phyloP scores from a whole-genome alignment of 1,140 invertebrate genomes.

The Hydropsyche tenuis region DNA sequence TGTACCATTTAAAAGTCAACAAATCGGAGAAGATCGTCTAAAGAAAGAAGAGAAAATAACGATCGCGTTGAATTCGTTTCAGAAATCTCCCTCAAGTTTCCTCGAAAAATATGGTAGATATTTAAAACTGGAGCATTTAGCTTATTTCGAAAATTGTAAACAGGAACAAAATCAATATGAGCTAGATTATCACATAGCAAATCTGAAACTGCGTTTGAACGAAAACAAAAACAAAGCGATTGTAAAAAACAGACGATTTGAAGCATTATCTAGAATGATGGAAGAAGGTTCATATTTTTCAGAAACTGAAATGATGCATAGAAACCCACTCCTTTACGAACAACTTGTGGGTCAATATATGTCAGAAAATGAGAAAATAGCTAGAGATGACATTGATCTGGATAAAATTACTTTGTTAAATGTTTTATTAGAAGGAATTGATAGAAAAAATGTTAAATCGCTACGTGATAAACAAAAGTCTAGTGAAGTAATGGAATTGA shows the following conservation, averaged over 20 bases:
- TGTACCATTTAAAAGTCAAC: conserved; percentile 77
- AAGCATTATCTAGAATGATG: conserved; percentile 79
- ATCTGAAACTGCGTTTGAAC: conserved; percentile 65
- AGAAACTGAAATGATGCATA: conserved; percentile 90
- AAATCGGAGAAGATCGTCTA: conserved; percentile 77
- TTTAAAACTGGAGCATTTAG: conserved; percentile 70
- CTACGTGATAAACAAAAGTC: conserved; percentile 69
- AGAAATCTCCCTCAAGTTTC: conserved; percentile 72
- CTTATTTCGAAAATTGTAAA: conserved; percentile 67
- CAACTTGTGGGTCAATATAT: conserved; percentile 86
- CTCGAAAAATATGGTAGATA: conserved; percentile 78
- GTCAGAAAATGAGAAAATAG: conserved; percentile 74
- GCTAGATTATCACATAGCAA: conserved; percentile 66
- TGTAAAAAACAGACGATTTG: conserved; percentile 81
- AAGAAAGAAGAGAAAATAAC: conserved; percentile 70
- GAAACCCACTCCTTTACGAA: conserved; percentile 89
- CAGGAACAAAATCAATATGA: conserved; percentile 62
- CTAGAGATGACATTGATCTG: conserved; percentile 66
- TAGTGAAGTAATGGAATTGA: conserved; percentile 62
- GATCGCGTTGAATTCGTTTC: conserved; percentile 72
- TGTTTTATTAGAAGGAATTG: conserved; percentile 73
- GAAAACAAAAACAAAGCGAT: conserved; percentile 63
- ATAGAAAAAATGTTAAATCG: conserved; percentile 69
- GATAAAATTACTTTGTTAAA: conserved; percentile 70
- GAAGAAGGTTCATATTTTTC: conserved; percentile 83